A percentile compares a stretch with the other conserved stretches of the same genome.
Conservation (phyloP, 2,888 invertebrate species). For the Macrostomum cliftonense region DNA sequence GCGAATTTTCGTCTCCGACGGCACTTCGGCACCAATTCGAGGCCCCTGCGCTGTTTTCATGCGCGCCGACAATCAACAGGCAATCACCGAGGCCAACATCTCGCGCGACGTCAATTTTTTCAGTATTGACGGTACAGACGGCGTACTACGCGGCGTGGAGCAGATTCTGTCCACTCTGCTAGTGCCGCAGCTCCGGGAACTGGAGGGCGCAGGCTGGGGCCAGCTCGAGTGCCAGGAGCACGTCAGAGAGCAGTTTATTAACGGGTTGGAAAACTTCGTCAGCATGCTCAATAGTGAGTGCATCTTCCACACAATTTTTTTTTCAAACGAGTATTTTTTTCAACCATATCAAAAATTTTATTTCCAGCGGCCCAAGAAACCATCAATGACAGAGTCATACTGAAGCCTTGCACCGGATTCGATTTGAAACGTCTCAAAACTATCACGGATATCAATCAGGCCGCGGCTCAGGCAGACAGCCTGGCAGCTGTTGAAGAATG, state of each 20-base stretch:
- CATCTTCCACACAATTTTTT: too few relatives aligned
- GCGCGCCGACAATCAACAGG: conserved; percentile 19
- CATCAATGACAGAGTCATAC: conserved; percentile 30
- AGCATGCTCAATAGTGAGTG: conserved; percentile 28
- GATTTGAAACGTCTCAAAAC: conserved; percentile 27
- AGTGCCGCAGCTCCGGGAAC: conserved; percentile 28
- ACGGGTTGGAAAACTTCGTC: conserved; percentile 33
- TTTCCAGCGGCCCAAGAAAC: conserved; percentile 33
- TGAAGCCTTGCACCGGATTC: conserved; percentile 31
- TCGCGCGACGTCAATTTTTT: conserved; percentile 30
- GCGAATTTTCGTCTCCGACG: conserved; percentile 33
- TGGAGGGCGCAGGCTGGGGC: conserved; percentile 32
- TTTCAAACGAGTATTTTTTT: too few relatives aligned
- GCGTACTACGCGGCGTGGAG: conserved; percentile 31
- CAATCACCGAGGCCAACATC: conserved; percentile 23
- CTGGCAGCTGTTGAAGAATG: conserved; percentile 32
- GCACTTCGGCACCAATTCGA: conserved; percentile 25
- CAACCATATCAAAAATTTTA: too few relatives aligned
- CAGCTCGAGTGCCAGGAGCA: conserved; percentile 22
- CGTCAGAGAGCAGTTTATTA: conserved; percentile 27
- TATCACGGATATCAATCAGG: conserved; percentile 27
- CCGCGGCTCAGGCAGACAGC: conserved; percentile 32
- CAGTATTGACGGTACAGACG: conserved; percentile 26
- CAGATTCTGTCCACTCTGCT: conserved; percentile 26
- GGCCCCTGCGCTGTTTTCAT: conserved; percentile 32